Percentiles rank a stretch among this genome's conserved stretches.
Evolutionary conservation across 2,113 vertebrate species (phyloP).

Genomic region (Crotalus viridis): DNA sequence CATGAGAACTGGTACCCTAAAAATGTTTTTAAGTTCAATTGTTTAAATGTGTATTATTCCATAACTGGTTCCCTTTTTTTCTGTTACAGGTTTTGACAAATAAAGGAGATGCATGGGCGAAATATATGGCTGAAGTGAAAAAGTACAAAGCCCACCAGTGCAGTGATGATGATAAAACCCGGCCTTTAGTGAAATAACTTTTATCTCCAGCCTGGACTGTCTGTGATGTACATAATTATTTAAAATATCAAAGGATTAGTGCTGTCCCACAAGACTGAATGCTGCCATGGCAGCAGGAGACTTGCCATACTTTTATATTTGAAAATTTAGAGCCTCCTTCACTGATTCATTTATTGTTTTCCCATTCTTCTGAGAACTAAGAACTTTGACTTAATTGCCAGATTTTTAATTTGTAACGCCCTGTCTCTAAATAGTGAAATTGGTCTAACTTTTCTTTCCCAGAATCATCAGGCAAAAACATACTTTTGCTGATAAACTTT

Average conservation of each 20-base stretch:
- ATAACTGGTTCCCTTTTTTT: background rate
- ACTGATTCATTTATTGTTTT: conserved; percentile 7
- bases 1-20: background rate
- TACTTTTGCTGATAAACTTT: background rate
- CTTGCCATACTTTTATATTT: conserved; percentile 66
- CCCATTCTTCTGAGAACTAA: conserved; percentile 64
- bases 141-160: conserved; percentile 98
- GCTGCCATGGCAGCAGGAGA: conserved; percentile 32
- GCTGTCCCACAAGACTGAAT: conserved; percentile 59
- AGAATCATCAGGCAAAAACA: conserved; percentile 7
- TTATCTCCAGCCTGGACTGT: conserved; percentile 51
- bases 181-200: conserved; percentile 90
- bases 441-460: conserved; percentile 17
- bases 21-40: background rate
- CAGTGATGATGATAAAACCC: conserved; percentile 93
- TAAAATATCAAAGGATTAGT: conserved; percentile 57
- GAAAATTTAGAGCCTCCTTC: conserved; percentile 32
- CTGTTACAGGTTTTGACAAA: conserved; percentile 77
- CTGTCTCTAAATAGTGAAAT: conserved; percentile 21
- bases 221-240: conserved; percentile 70
- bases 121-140: conserved; percentile 98
- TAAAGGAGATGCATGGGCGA: conserved; percentile 93
- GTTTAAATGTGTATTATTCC: background rate
- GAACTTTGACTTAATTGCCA: conserved; percentile 59
- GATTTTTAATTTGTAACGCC: conserved; percentile 30